Evolutionary conservation across 2,888 invertebrate genomes (phyloP).

Genomic region (Dione juno): DNA sequence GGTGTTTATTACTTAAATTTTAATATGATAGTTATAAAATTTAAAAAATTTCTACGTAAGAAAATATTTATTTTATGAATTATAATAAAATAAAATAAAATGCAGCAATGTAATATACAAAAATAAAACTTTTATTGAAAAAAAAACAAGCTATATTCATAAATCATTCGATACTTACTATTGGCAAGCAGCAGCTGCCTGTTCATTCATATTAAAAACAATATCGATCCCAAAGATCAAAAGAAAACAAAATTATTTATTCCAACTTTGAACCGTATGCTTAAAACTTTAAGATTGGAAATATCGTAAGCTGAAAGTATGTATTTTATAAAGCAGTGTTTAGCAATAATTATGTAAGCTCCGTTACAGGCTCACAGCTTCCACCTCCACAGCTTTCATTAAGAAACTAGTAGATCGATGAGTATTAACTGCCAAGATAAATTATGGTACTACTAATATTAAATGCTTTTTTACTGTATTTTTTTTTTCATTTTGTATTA

Average conservation of each 20-base stretch:
- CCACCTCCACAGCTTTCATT: constrained; percentile 62
- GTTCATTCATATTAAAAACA: constrained; percentile 56
- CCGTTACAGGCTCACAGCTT: constrained; percentile 56
- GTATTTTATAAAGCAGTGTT: constrained; percentile 47
- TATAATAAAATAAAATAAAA: no score
- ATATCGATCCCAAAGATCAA: constrained; percentile 5
- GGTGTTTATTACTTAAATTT: no score
- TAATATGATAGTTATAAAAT: no score
- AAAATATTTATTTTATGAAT: no score
- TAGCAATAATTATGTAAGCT: constrained; percentile 70
- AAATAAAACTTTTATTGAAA: not conserved
- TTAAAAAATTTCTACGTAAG: no score
- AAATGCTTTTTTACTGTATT: not conserved
- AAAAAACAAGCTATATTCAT: constrained; percentile 5
- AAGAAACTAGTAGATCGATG: constrained; percentile 53
- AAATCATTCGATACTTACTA: constrained; percentile 20
- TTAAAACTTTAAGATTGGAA: constrained; percentile 16
- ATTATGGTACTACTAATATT: constrained; percentile 22
- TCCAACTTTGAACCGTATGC: constrained; percentile 27
- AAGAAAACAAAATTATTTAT: constrained; percentile 29
- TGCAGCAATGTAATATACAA: no score
- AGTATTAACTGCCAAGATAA: constrained; percentile 23
- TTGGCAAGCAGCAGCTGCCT: constrained; percentile 53
- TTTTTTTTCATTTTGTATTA: not conserved
- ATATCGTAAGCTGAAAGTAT: constrained; percentile 4